Base-by-base conservation (phyloP, 2,797 vertebrate species). In the Hoplostethus atlanticus region DNA sequence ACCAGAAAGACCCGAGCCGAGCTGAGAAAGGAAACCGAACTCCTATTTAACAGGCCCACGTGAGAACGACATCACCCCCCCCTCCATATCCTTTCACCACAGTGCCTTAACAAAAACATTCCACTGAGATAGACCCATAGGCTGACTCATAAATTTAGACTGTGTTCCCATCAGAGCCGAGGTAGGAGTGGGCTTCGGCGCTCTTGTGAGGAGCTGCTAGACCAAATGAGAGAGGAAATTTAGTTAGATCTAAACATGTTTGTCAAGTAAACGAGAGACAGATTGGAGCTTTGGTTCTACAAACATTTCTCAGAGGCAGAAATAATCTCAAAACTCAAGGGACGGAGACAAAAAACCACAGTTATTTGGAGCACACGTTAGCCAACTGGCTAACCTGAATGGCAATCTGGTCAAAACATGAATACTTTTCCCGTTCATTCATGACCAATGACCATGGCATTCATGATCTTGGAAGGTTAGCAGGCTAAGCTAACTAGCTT, bases 31-130 rank as follows among this genome's bases (percentile, higher is more conserved):
- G 42, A 74, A 68, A 65, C 3, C 58, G 59, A 67, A 62, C 46
- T 59, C 28, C 25, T 42, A 5, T 74, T 84, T 82, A 79, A 66
- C 34, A 59, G 62, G 76, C 42, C 36, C 40, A 65, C 47, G 75
- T n/a, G 40, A 79, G 52, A 54, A 46, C 46, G 21, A 65, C 17
- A 15, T 21, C 12, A 21, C n/a, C 9, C 30, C 31, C 21, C 9
- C 6, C 31, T 51, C 56, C 21, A 36, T 58, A 21, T 47, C 36
- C 70, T 61, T 61, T 64, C 79, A 70, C 79, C 72, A 57, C 78
- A 71, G 77, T 28, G 71, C 66, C 73, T 85, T 71, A 83, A 84
- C 86, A 89, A 90, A 85, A 88, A 91, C 87, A 90, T 91, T 91
- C 88, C 89, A 71, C 56, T 62, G 77, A 77, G 84, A 81, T 40